A percentile compares a stretch with the other conserved stretches of the same genome.
These are phyloP conservation scores for Mormyrops attenuatus DNA, from an alignment of 2,797 vertebrate species.

Conservation along the genomic window DNA sequence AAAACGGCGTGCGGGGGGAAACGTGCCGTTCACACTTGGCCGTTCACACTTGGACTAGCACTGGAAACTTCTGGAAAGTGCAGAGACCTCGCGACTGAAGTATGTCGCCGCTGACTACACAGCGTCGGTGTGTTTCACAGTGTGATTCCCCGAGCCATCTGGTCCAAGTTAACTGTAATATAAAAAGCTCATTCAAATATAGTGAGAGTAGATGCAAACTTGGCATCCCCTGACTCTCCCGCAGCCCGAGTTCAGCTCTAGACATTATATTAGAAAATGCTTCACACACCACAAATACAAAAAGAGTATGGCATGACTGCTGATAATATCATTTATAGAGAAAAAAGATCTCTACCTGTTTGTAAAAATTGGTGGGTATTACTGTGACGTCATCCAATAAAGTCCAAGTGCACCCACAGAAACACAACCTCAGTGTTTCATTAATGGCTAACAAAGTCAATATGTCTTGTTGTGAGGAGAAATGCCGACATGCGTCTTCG, in stretches of 20 bases:
- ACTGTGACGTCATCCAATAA: constrained; percentile 58
- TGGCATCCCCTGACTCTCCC: constrained; percentile 57
- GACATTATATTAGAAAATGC: constrained; percentile 76
- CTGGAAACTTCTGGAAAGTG: constrained; percentile 53
- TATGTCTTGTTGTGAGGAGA: constrained; percentile 52
- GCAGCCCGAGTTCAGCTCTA: constrained; percentile 75
- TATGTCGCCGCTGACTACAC: constrained; percentile 50
- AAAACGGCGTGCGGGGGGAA: constrained; percentile 44
- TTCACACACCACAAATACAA: constrained; percentile 60
- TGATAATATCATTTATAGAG: constrained; percentile 51
- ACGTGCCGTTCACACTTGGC: constrained; percentile 47
- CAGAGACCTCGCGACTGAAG: constrained; percentile 51
- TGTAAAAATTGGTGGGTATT: constrained; percentile 37
- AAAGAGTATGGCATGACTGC: constrained; percentile 53
- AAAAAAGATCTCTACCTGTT: constrained; percentile 55
- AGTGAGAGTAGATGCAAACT: constrained; percentile 71
- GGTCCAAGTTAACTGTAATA: constrained; percentile 75
- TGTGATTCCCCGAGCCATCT: constrained; percentile 62
- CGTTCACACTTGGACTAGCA: constrained; percentile 46
- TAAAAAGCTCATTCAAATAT: constrained; percentile 78
- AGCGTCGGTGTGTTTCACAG: constrained; percentile 61
- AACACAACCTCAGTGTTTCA: constrained; percentile 63
- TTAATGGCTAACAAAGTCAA: constrained; percentile 65
- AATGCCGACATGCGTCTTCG: constrained; percentile 19
- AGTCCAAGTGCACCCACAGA: constrained; percentile 57